A percentile compares a stretch with the other conserved stretches of the same genome.
phyloP scores from a whole-genome alignment of 2,797 vertebrate species.

The Gallinago solitaria region DNA sequence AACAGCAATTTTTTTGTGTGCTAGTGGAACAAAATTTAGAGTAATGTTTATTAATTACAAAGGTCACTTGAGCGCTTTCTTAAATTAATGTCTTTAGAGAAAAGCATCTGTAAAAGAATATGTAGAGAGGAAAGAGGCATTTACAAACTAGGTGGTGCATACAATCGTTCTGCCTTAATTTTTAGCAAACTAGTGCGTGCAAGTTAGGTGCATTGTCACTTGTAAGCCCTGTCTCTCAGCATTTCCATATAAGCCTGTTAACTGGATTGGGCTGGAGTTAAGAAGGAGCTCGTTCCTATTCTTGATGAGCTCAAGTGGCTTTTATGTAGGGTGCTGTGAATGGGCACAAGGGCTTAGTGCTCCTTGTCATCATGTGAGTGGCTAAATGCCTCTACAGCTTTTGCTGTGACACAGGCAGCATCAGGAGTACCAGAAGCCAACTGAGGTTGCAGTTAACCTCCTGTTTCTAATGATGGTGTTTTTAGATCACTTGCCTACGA shows the following conservation, averaged over 20 bases:
- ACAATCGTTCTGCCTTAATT: background rate
- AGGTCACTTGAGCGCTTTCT: background rate
- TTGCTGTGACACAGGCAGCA: background rate
- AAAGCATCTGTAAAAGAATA: background rate
- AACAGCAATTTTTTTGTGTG: background rate
- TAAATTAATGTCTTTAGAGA: background rate
- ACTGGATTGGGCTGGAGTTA: slow-evolving; percentile 23
- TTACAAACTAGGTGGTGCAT: background rate
- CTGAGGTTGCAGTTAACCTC: background rate
- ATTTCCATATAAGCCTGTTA: slow-evolving; percentile 54
- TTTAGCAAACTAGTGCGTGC: background rate
- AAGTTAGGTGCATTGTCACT: background rate
- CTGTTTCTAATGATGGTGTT: background rate
- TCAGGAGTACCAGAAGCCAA: background rate
- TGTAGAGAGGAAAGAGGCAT: background rate
- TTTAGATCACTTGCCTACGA: background rate
- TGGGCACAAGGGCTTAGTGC: background rate
- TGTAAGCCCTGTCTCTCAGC: background rate
- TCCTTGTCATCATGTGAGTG: background rate
- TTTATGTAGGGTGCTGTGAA: background rate
- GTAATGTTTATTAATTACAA: background rate
- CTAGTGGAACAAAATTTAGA: background rate
- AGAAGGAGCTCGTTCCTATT: slow-evolving; percentile 32
- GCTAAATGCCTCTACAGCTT: background rate
- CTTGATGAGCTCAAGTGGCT: slow-evolving; percentile 29